Conservation (phyloP, 2,888 invertebrate species). For the Acleris literana region DNA sequence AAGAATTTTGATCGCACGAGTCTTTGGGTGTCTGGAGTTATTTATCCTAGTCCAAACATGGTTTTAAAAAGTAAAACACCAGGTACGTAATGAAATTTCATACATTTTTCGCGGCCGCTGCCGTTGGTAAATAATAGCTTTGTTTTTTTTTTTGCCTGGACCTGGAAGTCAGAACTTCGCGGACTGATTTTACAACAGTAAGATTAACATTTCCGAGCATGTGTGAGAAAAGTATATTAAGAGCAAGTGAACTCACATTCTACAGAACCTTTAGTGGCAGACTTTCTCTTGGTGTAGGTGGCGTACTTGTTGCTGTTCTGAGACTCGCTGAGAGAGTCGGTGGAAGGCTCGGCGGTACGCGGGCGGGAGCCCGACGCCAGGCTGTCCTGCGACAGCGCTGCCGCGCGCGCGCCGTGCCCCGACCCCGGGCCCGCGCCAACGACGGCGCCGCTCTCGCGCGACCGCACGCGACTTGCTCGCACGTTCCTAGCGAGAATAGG, state of each 20-base stretch:
- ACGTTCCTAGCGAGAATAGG: constrained; percentile 79
- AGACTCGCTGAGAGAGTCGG: constrained; percentile 75
- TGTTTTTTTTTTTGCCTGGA: no score
- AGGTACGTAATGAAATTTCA: no score
- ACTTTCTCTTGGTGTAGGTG: constrained; percentile 68
- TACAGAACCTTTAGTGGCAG: constrained; percentile 53
- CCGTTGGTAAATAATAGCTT: no score
- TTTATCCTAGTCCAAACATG: no score
- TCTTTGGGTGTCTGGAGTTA: no score
- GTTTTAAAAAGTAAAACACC: no score
- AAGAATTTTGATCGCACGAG: no score
- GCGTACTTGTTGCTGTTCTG: constrained; percentile 68
- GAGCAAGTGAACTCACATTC: constrained; percentile 56
- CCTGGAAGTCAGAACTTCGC: no score
- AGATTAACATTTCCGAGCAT: no score
- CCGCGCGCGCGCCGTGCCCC: constrained; percentile 54
- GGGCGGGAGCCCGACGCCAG: constrained; percentile 72
- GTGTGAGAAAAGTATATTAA: neutral
- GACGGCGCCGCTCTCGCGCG: constrained; percentile 48
- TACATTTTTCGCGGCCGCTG: no score
- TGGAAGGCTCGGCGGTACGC: constrained; percentile 74
- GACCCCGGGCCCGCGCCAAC: constrained; percentile 1
- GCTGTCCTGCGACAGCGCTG: constrained; percentile 78
- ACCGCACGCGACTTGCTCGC: constrained; percentile 58
- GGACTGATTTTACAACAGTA: no score